A percentile compares a stretch with the other conserved stretches of the same genome.
Evolutionary conservation across 2,113 vertebrate genomes (phyloP).

Genomic region (Porphyrio hochstetteri): DNA sequence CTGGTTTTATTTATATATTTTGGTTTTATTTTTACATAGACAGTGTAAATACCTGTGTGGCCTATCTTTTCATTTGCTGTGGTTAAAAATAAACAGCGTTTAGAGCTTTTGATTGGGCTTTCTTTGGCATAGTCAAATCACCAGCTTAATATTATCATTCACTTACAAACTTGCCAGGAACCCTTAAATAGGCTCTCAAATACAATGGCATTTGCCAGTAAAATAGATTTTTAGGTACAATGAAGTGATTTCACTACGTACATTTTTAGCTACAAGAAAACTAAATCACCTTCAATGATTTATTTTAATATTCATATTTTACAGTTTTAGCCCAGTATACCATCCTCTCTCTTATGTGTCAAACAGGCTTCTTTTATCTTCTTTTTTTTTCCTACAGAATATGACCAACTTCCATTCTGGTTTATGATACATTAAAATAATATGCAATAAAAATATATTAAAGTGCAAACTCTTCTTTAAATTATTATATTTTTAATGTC

Average conservation of each 20-base stretch:
- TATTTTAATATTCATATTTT: not conserved
- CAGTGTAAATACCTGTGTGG: not conserved
- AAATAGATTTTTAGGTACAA: not conserved
- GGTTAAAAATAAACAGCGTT: not conserved
- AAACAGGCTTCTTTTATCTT: not conserved
- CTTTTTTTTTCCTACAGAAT: not conserved
- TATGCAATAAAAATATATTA: not conserved
- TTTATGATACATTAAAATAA: not conserved
- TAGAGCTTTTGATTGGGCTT: not conserved
- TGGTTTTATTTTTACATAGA: not conserved
- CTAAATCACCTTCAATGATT: not conserved
- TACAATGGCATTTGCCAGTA: not conserved
- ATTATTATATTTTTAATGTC: not conserved
- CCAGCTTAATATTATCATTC: not conserved
- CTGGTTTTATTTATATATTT: not conserved
- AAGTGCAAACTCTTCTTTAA: not conserved
- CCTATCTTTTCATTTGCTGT: not conserved
- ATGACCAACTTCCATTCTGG: not conserved
- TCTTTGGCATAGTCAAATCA: not conserved
- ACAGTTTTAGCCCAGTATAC: not conserved
- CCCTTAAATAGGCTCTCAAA: not conserved
- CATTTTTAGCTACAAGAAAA: not conserved
- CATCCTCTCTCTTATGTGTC: not conserved
- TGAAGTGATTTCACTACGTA: not conserved
- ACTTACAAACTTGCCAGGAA: not conserved